Evolutionary conservation across 2,797 vertebrate species (phyloP), one percentile per base, ranked within the genome.

Genomic region (Anas bernieri): DNA sequence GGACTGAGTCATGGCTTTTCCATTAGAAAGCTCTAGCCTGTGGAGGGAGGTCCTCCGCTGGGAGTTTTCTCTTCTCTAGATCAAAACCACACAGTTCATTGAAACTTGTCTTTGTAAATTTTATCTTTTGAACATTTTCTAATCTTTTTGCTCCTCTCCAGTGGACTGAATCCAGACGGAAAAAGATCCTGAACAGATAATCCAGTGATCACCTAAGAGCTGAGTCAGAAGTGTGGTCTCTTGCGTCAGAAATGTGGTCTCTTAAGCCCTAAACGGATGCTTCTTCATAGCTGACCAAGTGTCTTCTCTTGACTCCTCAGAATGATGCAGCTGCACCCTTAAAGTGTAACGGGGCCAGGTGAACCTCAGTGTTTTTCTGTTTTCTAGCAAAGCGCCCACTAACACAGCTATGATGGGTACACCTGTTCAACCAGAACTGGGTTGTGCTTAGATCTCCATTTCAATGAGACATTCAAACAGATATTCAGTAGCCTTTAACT

Each of bases 361-460:
- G 62, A 93, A 25, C 10, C 30, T 37, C 48, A 63, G 28, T 13
- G 5, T 74, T 74, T 76, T 67, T 23, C 7, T 2, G 1, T 17
- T 9, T 74, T 21, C 54, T 79, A 56, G 37, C 37, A 61, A n/a
- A 84, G 21, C 25, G 56, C 6, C 69, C 46, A 18, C 80, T 88
- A 92, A 58, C 54, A 52, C 45, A 48, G 17, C 50, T 63, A 6
- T 21, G 33, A 39, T 35, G 56, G 8, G n/a, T 62, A 48, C 73
- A 86, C 23, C 73, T 88, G 64, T 73, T 91, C 80, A 62, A 33
- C 50, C 62, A 78, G 82, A 92, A 23, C 8, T 35, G 45, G 25
- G 17, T 48, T 81, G 77, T 72, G 64, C 62, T 94, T 68, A 35
- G 15, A 39, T 69, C 63, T 76, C 39, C 31, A 11, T 46, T 77